A percentile compares a stretch with the other conserved stretches of the same genome.
phyloP scores from a whole-genome alignment of 1,140 invertebrate genomes.

The Conopomorpha cramerella region DNA sequence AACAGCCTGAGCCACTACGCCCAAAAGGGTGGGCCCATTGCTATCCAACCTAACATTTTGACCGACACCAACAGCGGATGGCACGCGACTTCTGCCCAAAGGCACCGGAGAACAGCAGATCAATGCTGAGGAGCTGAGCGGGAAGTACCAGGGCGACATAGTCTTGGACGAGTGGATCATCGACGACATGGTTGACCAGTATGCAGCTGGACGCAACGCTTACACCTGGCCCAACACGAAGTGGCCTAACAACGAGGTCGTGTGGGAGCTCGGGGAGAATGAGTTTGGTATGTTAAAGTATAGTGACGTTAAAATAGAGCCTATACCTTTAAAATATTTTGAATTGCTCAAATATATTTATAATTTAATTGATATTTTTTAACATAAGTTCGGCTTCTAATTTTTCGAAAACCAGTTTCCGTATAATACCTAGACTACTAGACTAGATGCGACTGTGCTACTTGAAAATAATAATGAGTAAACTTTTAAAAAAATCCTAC shows the following conservation, averaged over 20 bases:
- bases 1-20: no score
- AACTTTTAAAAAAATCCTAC: no score
- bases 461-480: no score
- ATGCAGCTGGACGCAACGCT: conserved; percentile 25
- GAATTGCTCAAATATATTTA: background rate
- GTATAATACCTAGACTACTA: no score
- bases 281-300: conserved; percentile 35
- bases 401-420: no score
- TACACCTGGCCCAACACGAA: conserved; percentile 28
- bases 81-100: conserved; percentile 11
- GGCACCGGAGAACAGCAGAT: conserved; percentile 9
- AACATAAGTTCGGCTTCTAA: no score
- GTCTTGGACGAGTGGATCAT: conserved; percentile 40
- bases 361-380: background rate
- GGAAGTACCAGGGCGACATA: conserved; percentile 58
- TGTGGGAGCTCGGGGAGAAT: conserved; percentile 31
- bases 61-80: conserved; percentile 13
- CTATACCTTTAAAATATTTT: conserved; percentile 1
- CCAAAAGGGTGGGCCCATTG: no score
- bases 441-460: no score
- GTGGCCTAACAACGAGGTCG: conserved; percentile 34
- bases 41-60: conserved; percentile 6
- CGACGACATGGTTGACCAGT: conserved; percentile 25
- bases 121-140: conserved; percentile 41
- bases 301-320: conserved; percentile 2